A percentile compares a stretch with the other conserved stretches of the same genome.
Evolutionary conservation across 2,797 vertebrate species (phyloP).

Genomic region (Mormyrus proboscirostris): DNA sequence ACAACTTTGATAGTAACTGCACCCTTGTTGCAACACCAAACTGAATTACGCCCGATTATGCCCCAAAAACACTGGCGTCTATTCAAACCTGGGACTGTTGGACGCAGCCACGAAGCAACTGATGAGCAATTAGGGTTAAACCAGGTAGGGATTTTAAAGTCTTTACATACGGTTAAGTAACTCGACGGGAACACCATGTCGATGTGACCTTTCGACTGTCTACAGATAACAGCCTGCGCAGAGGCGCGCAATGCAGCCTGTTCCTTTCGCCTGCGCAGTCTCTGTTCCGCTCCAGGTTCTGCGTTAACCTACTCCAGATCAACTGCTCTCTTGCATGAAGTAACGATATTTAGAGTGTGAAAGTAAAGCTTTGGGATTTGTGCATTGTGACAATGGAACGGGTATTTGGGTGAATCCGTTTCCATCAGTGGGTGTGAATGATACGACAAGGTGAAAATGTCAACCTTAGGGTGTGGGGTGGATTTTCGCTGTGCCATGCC

Average conservation of each 20-base stretch:
- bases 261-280: neutral
- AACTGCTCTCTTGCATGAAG: neutral
- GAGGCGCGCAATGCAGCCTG: neutral
- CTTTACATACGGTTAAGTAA: neutral
- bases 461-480: neutral
- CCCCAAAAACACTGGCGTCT: neutral
- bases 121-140: neutral
- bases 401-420: neutral
- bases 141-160: neutral
- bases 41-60: neutral
- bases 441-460: neutral
- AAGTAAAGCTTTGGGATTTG: neutral
- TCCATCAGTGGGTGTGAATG: neutral
- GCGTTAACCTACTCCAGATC: neutral
- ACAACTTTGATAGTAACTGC: neutral
- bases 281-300: neutral
- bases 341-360: neutral
- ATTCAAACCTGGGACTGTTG: neutral
- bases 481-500: neutral
- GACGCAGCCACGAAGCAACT: neutral
- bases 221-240: neutral
- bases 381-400: neutral
- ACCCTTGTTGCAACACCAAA: neutral
- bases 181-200: neutral
- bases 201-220: neutral